Evolutionary conservation across 2,113 vertebrate species (phyloP), one percentile per base, ranked within the genome.

Genomic region (Tapirus terrestris): DNA sequence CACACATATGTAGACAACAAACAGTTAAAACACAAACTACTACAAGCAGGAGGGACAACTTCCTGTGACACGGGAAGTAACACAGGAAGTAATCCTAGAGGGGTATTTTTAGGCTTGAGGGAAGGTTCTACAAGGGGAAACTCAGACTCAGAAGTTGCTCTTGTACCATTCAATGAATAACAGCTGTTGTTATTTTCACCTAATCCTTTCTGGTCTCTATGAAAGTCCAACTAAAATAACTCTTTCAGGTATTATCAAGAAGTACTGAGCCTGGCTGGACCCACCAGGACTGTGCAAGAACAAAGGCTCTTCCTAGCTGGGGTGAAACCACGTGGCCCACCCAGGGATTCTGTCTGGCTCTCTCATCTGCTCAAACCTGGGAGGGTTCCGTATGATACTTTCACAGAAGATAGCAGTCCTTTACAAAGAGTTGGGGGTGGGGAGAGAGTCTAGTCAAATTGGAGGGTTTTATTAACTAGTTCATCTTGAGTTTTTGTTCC

Each of bases 401-500:
- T 77, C 75, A 60, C 36, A 68, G 43, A 75, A 48, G 36, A 85
- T 25, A 31, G 6, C 2, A 10, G 13, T 33, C 45, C 45, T 87
- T 82, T 51, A 77, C 43, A 65, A 58, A 86, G 83, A 92, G 36
- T 18, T n/a, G 33, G 31, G 1, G 13, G 3, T 17, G 0, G 48
- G 20, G 53, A 73, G 65, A 14, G 27, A 85, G 58, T 79, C 73
- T 82, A 58, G 14, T 27, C 33, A 81, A 84, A 63, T 0, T 43
- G 10, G 39, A 85, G 58, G 21, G 3, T 79, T 79, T 77, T 73
- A 58, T 91, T 39, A 85, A 75, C 39, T 45, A 89, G 6, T 77
- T 81, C 67, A 88, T 56, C 79, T 45, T 65, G 51, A 89, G 53
- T 31, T 89, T 85, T 86, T 92, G 48, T 29, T 94, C 75, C 65